A percentile compares a stretch with the other conserved stretches of the same genome.
Conservation (phyloP, 2,113 vertebrate genomes). For the Nothoprocta pentlandii region DNA sequence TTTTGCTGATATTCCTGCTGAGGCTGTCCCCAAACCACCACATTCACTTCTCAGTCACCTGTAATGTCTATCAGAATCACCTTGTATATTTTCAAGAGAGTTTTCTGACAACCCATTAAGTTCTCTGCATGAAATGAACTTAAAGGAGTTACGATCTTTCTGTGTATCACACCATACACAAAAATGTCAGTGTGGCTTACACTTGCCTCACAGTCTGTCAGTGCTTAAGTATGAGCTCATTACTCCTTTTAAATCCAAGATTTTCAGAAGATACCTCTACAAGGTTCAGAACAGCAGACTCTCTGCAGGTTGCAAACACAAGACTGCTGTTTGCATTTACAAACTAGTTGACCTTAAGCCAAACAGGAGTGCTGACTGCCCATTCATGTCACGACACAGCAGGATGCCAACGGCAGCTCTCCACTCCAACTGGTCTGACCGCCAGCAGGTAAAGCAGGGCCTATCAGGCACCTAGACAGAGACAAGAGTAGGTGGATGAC, state of each 20-base stretch:
- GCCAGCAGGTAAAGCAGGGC: background rate
- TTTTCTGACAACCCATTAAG: background rate
- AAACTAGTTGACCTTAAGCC: background rate
- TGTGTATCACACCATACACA: background rate
- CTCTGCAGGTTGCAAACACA: background rate
- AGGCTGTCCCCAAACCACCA: background rate
- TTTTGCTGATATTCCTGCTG: background rate
- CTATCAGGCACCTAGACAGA: background rate
- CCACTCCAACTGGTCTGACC: rapidly evolving
- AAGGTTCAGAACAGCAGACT: background rate
- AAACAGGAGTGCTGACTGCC: background rate
- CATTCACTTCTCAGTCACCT: background rate
- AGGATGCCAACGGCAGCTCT: background rate
- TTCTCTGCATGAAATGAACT: background rate
- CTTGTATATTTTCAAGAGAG: rapidly evolving
- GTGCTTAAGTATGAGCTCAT: background rate
- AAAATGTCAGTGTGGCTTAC: background rate
- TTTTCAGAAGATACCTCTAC: background rate
- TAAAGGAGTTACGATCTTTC: background rate
- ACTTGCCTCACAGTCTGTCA: background rate
- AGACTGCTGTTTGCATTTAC: background rate
- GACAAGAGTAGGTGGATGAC: background rate
- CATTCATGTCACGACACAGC: rapidly evolving
- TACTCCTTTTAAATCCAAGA: background rate
- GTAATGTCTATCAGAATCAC: background rate